Conservation (phyloP, 2,888 invertebrate species). For the Lasioglossum lativentre region DNA sequence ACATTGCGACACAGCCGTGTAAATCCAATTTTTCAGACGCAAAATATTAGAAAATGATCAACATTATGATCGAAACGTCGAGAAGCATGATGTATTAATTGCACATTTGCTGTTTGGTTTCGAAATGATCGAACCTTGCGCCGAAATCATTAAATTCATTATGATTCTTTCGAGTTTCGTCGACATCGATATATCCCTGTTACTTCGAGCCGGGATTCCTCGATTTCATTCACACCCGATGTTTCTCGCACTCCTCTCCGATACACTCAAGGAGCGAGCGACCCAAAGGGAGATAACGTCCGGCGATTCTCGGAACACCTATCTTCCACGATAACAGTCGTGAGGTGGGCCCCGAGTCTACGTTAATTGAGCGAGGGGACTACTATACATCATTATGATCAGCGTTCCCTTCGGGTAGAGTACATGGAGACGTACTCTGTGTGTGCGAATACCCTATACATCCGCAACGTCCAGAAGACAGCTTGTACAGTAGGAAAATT, state of each 20-base stretch:
- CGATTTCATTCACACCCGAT: background rate
- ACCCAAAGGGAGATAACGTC: background rate
- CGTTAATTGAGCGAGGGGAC: conserved; percentile 13
- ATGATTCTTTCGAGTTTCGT: too few species aligned
- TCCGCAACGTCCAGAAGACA: background rate
- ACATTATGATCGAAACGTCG: too few species aligned
- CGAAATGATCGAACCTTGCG: too few species aligned
- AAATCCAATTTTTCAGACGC: too few species aligned
- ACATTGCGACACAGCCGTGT: too few species aligned
- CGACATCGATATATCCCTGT: too few species aligned
- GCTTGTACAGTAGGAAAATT: background rate
- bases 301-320: background rate
- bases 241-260: background rate
- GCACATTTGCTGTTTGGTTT: too few species aligned
- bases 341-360: background rate
- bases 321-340: conserved; percentile 1
- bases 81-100: too few species aligned
- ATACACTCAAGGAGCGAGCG: background rate
- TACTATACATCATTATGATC: conserved; percentile 7
- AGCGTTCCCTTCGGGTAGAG: background rate
- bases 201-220: background rate
- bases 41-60: too few species aligned
- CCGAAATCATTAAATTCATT: too few species aligned
- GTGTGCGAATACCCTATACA: background rate
- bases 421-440: background rate